Base-by-base conservation (phyloP, 2,888 invertebrate genomes). In the Meganola albula region DNA sequence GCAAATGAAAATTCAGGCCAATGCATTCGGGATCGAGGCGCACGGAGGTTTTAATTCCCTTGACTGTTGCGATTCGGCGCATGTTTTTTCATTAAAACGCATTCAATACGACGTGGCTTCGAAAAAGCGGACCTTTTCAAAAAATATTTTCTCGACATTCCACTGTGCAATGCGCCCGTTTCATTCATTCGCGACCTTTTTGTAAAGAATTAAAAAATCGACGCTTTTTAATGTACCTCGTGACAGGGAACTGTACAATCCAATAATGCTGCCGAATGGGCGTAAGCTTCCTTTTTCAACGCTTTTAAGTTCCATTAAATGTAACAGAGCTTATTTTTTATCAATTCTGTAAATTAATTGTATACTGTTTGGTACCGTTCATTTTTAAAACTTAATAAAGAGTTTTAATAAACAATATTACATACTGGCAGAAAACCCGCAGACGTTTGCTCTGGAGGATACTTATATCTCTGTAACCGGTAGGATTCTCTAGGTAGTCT, bases 11-110 rank as follows among this genome's bases (percentile, higher is more conserved):
- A 82, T 78, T 73, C 73, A 72, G 54, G 60, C 58, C 64, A 68
- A 70, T 73, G 74, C 73, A 77, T 73, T 72, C 63, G 65, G 58
- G 57, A 65, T 67, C 68, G 67, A 64, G 58, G 63, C 66, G 70
- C 67, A 66, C 67, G 63, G 69, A 67, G 78, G 73, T 72, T 82
- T 83, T 83, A 85, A 84, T 84, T 83, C 84, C 83, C 83, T 80
- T 76, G 84, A 75, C 83, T 83, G 79, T 80, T 71, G 74, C 78
- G 80, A 84, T 79, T 83, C 80, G 82, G 82, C 74, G 82, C 80
- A 80, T 84, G 83, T 83, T 84, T 84, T 85, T 85, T 84, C 84
- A 84, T 84, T 84, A 84, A 84, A 85, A 82, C 83, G 76, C 80
- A 85, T 85, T 85, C 83, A 85, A 84, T 84, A 79, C 80, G 80